Evolutionary conservation across 2,113 vertebrate genomes (phyloP), one percentile per base, ranked within the genome.

Genomic region (Abramis brama): DNA sequence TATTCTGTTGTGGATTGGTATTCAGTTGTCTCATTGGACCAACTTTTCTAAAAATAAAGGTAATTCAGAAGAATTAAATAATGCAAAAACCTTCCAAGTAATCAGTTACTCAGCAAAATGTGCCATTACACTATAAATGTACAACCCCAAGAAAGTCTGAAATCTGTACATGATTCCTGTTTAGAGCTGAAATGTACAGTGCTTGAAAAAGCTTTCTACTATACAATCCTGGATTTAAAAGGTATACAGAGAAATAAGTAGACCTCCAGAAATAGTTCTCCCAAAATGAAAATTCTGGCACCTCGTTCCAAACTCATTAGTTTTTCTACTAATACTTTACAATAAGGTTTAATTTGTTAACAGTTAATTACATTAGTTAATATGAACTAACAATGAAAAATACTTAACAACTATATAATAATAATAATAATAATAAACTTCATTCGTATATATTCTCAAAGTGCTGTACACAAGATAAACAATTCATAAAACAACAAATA

Each of bases 31-130:
- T 23, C 3, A 43, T 83, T 87, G 27, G 79, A 85, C 82, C 33
- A 79, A 11, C 55, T 86, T 45, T 8, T 75, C 88, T 89, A 75
- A 30, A 30, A 83, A 87, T 15, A 71, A 78, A 78, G 66, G 9
- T 52, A 75, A 60, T 13, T 27, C 6, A 75, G 8, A 47, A 30
- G 17, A 33, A 33, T 33, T 0, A 33, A 33, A 33, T 33, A 33
- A 33, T 33, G 33, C 45, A 62, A 45, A 52, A 77, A 12, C 13
- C 36, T 60, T 60, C 33, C 21, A 79, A 60, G 21, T 2, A 79
- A 43, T 74, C 8, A n/a, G 66, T 36, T 33, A 21, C 66, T 39
- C 8, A 36, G 23, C 21, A 47, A 59, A 59, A 13, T 1, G 10
- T 23, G 0, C 33, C 17, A 78, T 12, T 47, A 15, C 9, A 5